Percentiles rank a stretch among this genome's conserved stretches.
Evolutionary conservation across 2,113 vertebrate genomes (phyloP).

Genomic region (Seriola aureovittata): DNA sequence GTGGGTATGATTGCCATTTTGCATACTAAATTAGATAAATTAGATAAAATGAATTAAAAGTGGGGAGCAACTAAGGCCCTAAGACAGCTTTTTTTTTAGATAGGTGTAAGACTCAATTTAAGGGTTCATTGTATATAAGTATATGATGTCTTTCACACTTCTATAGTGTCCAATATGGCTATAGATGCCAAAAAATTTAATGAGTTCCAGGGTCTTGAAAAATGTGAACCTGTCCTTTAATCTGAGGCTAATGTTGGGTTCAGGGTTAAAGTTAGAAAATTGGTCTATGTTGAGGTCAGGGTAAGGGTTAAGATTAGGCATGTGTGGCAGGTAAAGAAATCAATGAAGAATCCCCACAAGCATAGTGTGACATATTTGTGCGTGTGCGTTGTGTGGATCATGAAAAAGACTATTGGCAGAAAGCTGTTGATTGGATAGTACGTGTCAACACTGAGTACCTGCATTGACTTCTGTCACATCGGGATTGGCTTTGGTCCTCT

Average conservation of each 20-base stretch:
- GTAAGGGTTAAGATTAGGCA: neutral
- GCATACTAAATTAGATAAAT: neutral
- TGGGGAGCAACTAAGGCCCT: neutral
- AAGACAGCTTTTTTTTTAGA: neutral
- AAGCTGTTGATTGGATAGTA: constrained; percentile 41
- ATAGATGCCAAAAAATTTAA: neutral
- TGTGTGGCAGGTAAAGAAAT: constrained; percentile 22
- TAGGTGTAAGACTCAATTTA: too few relatives aligned
- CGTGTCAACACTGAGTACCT: constrained; percentile 57
- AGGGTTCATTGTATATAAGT: neutral
- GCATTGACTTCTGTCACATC: constrained; percentile 64
- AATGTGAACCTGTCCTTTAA: neutral
- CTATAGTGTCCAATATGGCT: neutral
- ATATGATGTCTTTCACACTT: too few relatives aligned
- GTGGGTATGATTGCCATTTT: neutral
- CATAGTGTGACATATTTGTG: neutral
- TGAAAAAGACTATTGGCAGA: constrained; percentile 26
- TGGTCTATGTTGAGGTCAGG: neutral
- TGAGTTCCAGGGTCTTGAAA: neutral
- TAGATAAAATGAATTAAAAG: neutral
- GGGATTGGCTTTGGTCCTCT: constrained; percentile 36
- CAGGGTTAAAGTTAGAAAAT: neutral
- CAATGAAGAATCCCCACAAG: constrained; percentile 24
- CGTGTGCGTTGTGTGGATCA: neutral
- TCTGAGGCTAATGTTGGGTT: neutral